phyloP scores from a whole-genome alignment of 2,113 vertebrate genomes.

The Poecilia latipinna region DNA sequence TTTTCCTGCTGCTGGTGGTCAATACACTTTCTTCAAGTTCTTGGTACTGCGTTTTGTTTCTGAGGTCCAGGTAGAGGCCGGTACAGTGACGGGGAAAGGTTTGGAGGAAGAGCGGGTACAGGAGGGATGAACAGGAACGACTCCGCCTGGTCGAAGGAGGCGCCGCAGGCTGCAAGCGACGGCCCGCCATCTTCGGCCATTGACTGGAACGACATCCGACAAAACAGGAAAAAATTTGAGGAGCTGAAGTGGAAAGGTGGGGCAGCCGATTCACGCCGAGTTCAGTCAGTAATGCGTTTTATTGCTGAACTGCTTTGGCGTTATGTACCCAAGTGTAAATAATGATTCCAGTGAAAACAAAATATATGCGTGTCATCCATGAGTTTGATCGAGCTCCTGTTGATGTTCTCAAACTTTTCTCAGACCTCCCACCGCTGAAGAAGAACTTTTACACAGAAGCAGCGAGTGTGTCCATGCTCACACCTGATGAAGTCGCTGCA shows the following conservation, averaged over 20 bases:
- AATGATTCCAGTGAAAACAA: not conserved
- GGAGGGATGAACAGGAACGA: not conserved
- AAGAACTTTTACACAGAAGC: conserved; percentile 92
- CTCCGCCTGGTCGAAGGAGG: conserved; percentile 67
- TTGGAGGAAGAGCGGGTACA: not conserved
- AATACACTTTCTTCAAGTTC: not conserved
- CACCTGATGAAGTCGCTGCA: conserved; percentile 79
- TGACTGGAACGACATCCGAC: conserved; percentile 86
- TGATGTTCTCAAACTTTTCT: not conserved
- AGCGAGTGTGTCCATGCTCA: conserved; percentile 79
- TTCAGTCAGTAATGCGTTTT: not conserved
- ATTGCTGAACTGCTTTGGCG: not conserved
- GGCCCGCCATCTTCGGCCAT: conserved; percentile 61
- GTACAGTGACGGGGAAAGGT: not conserved
- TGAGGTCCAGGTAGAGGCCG: conserved; percentile 15
- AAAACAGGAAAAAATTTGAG: conserved; percentile 86
- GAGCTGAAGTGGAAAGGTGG: conserved; percentile 93
- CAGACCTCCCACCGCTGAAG: conserved; percentile 88
- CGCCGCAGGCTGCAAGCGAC: conserved; percentile 22
- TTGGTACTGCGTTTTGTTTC: conserved; percentile 3
- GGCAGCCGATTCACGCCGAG: not conserved
- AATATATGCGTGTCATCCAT: not conserved
- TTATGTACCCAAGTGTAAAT: not conserved
- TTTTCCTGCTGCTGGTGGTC: not conserved
- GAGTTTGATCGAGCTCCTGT: not conserved